Conservation (phyloP, 2,113 vertebrate genomes). For the Nansenia antarctica region DNA sequence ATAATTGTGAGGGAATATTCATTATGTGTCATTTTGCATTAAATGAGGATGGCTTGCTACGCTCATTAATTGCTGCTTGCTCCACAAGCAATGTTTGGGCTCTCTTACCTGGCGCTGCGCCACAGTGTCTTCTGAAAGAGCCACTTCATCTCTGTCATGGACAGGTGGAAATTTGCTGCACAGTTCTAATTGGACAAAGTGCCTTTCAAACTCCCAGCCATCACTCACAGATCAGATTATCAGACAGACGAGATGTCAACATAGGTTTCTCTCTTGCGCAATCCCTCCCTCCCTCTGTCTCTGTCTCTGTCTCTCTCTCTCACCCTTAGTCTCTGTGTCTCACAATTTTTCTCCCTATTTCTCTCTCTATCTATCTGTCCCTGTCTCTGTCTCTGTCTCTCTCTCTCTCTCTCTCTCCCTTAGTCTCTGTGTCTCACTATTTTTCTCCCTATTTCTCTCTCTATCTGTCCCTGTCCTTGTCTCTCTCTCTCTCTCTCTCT, state of each 20-base stretch:
- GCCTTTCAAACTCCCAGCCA: slow-evolving; percentile 82
- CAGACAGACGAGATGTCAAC: slow-evolving; percentile 66
- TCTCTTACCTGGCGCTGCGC: slow-evolving; percentile 80
- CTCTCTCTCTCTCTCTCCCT: slow-evolving; percentile 27
- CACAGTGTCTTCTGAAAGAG: slow-evolving; percentile 84
- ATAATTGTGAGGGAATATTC: slow-evolving; percentile 76
- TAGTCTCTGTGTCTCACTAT: slow-evolving; percentile 7
- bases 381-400: no score
- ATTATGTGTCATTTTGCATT: slow-evolving; percentile 83
- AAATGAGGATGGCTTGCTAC: slow-evolving; percentile 84
- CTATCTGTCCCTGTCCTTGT: slow-evolving; percentile 27
- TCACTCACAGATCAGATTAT: slow-evolving; percentile 80
- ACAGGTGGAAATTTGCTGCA: slow-evolving; percentile 87
- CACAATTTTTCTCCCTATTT: slow-evolving; percentile 4
- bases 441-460: no score
- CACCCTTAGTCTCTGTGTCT: neutral
- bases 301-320: neutral
- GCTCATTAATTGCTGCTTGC: slow-evolving; percentile 93
- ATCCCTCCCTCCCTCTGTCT: slow-evolving; percentile 14
- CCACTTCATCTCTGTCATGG: slow-evolving; percentile 92
- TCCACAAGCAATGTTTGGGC: slow-evolving; percentile 78
- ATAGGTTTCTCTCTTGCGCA: slow-evolving; percentile 38
- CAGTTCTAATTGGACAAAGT: slow-evolving; percentile 95
- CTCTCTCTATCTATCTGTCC: neutral
- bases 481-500: slow-evolving; percentile 17